These are phyloP conservation scores for Chaenodraco wilsoni DNA, from an alignment of 2,797 vertebrate species.

Conservation along the genomic window DNA sequence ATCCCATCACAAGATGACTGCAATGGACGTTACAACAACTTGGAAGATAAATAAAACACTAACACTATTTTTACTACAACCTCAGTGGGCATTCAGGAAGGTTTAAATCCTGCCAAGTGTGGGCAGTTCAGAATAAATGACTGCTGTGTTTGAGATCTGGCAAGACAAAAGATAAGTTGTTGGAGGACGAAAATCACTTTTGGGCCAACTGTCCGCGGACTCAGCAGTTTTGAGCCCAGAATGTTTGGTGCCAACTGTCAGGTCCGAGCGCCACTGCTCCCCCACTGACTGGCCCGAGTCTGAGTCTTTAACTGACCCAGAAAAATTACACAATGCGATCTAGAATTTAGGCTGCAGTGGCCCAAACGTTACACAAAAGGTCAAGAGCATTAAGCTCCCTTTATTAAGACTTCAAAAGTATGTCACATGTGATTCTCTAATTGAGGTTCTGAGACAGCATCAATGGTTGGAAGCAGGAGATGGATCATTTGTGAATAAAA, in stretches of 20 bases:
- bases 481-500: constrained; percentile 36
- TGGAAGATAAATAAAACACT: constrained; percentile 2
- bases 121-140: constrained; percentile 20
- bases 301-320: constrained; percentile 28
- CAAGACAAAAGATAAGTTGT: constrained; percentile 38
- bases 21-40: neutral
- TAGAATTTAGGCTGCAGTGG: constrained; percentile 2
- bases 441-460: constrained; percentile 21
- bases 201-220: constrained; percentile 20
- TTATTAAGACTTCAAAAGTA: constrained; percentile 21
- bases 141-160: constrained; percentile 22
- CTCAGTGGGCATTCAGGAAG: constrained; percentile 4
- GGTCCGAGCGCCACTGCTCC: constrained; percentile 4
- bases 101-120: constrained; percentile 20
- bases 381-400: neutral
- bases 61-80: constrained; percentile 18
- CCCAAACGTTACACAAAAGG: constrained; percentile 2
- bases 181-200: constrained; percentile 2
- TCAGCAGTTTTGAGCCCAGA: constrained; percentile 17
- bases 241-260: constrained; percentile 30
- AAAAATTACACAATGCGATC: constrained; percentile 35
- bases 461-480: constrained; percentile 38
- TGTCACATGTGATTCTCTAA: constrained; percentile 29
- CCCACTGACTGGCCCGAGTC: constrained; percentile 18
- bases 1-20: too few relatives aligned